Evolutionary conservation across 2,888 invertebrate species (phyloP).

Genomic region (Mesorhabditis spiculigera): DNA sequence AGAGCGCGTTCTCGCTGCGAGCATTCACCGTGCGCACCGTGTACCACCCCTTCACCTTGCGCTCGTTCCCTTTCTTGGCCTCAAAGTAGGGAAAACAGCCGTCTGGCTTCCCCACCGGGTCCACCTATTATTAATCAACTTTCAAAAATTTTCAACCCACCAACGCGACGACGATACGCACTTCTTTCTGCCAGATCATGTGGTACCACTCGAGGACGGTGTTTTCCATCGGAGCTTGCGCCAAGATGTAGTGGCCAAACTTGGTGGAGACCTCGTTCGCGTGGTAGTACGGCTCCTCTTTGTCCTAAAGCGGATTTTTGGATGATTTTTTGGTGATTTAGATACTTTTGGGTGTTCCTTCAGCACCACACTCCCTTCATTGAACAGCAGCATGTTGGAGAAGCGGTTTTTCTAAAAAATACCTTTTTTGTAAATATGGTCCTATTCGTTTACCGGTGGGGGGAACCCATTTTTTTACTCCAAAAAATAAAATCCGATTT

Average conservation of each 20-base stretch:
- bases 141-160: too few species aligned
- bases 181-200: constrained; percentile 1
- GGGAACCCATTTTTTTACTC: too few species aligned
- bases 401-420: neutral
- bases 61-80: too few species aligned
- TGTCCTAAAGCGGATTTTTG: neutral
- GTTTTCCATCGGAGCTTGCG: constrained; percentile 6
- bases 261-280: neutral
- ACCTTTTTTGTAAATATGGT: too few species aligned
- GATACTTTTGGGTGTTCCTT: neutral
- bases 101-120: too few species aligned
- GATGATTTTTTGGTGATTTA: neutral
- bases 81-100: too few species aligned
- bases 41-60: too few species aligned
- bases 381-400: neutral
- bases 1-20: too few species aligned
- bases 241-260: neutral
- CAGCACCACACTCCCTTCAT: neutral
- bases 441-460: too few species aligned
- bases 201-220: constrained; percentile 1
- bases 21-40: too few species aligned
- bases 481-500: too few species aligned
- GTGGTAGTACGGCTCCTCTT: constrained; percentile 4
- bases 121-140: too few species aligned
- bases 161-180: neutral